A percentile compares a stretch with the other conserved stretches of the same genome.
Conservation (phyloP, 2,888 invertebrate genomes). For the Dicyrtomina minuta region DNA sequence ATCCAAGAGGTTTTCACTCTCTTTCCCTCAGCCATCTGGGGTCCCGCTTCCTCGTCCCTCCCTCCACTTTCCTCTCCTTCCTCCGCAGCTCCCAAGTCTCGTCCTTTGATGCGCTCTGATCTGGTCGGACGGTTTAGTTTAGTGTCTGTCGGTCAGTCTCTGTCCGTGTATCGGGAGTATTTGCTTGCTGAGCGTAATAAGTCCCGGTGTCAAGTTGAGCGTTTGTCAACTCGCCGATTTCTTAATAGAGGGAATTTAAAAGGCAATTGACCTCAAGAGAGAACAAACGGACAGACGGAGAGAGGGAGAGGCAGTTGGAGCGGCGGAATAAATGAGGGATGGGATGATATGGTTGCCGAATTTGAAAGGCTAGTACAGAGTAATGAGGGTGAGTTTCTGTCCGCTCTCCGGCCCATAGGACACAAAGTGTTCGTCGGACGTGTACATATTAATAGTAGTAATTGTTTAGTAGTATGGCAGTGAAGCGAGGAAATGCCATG, state of each 20-base stretch:
- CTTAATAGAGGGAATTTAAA: slow-evolving; percentile 30
- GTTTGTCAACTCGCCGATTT: slow-evolving; percentile 18
- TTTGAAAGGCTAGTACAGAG: slow-evolving; percentile 17
- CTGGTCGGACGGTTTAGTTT: neutral
- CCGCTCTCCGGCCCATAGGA: slow-evolving; percentile 28
- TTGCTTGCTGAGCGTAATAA: neutral
- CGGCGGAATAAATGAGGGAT: slow-evolving; percentile 3
- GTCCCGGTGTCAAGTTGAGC: neutral
- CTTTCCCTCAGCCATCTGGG: neutral
- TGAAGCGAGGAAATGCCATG: slow-evolving; percentile 32
- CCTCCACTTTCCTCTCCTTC: neutral
- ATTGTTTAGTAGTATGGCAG: slow-evolving; percentile 32
- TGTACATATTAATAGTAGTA: slow-evolving; percentile 16
- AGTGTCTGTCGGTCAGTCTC: slow-evolving; percentile 4
- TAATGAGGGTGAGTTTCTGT: slow-evolving; percentile 27
- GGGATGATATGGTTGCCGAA: neutral
- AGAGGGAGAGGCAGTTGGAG: neutral
- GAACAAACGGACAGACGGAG: neutral
- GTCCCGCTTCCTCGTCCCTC: neutral
- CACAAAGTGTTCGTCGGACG: slow-evolving; percentile 8
- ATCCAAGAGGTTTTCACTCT: slow-evolving; percentile 24
- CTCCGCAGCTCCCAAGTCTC: neutral
- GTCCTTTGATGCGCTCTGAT: neutral
- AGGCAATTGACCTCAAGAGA: slow-evolving; percentile 29
- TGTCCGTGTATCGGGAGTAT: neutral